phyloP scores from a whole-genome alignment of 2,888 invertebrate genomes.

The Melitaea athalia region DNA sequence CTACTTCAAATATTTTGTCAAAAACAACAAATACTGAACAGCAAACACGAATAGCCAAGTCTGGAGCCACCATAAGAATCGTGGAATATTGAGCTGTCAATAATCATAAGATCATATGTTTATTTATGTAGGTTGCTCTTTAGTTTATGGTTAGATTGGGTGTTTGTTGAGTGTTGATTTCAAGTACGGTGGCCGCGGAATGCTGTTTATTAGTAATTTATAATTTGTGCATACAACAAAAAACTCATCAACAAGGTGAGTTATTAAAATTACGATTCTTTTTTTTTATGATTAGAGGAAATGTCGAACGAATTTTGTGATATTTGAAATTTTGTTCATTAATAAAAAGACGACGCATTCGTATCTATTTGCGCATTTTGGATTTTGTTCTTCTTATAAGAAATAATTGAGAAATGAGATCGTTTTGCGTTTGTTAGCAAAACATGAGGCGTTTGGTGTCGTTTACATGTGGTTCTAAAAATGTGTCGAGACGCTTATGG shows the following conservation, averaged over 20 bases:
- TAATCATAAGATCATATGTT: slow-evolving; percentile 66
- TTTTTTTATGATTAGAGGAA: slow-evolving; percentile 26
- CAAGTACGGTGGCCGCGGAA: slow-evolving; percentile 73
- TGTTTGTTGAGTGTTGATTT: slow-evolving; percentile 73
- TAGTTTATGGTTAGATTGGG: slow-evolving; percentile 74
- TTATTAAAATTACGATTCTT: slow-evolving; percentile 29
- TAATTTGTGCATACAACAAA: slow-evolving; percentile 65
- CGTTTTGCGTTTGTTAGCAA: slow-evolving; percentile 46
- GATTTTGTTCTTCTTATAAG: slow-evolving; percentile 51
- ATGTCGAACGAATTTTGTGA: slow-evolving; percentile 13
- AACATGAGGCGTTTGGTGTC: slow-evolving; percentile 61
- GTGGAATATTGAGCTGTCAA: slow-evolving; percentile 29
- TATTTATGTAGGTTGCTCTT: slow-evolving; percentile 76
- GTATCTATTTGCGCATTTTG: slow-evolving; percentile 65
- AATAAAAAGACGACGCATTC: slow-evolving; percentile 54
- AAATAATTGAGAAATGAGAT: slow-evolving; percentile 43
- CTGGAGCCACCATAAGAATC: too few species aligned
- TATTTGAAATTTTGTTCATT: slow-evolving; percentile 29
- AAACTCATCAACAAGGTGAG: slow-evolving; percentile 63
- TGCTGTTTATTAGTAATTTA: slow-evolving; percentile 75
- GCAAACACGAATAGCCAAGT: too few species aligned
- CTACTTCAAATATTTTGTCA: too few species aligned
- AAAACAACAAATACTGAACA: too few species aligned
- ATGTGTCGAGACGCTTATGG: slow-evolving; percentile 74
- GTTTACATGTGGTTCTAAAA: slow-evolving; percentile 79